Percentiles rank a stretch among this genome's conserved stretches.
Conservation (phyloP, 2,113 vertebrate species). For the Pachycephala philippinensis region DNA sequence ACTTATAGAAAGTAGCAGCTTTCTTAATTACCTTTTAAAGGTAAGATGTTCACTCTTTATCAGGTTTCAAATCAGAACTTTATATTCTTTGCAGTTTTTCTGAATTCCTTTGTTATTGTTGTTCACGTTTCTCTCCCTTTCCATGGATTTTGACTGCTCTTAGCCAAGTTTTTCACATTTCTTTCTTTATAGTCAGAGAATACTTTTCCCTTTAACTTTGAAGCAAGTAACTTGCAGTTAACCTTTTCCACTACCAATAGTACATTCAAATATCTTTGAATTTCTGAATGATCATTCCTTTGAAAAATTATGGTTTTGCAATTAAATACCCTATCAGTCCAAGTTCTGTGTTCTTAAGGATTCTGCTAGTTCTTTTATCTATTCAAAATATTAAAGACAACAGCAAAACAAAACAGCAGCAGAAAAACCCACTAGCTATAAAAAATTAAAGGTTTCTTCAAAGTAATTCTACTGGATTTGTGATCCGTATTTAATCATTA, state of each 20-base stretch:
- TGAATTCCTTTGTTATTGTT: neutral
- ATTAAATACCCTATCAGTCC: neutral
- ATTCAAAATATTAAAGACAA: neutral
- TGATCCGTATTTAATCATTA: neutral
- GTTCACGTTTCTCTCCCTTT: neutral
- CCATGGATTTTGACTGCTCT: neutral
- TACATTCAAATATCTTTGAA: neutral
- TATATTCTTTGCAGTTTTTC: neutral
- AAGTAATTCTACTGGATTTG: neutral
- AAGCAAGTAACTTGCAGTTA: neutral
- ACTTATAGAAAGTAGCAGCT: neutral
- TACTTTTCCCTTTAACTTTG: neutral
- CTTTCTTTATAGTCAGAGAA: neutral
- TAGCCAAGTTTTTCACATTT: neutral
- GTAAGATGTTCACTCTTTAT: neutral
- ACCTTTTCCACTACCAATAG: neutral
- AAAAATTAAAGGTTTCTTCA: neutral
- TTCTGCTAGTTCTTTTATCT: neutral
- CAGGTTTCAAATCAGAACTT: neutral
- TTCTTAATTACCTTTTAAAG: neutral
- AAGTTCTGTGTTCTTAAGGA: neutral
- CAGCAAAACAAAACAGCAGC: neutral
- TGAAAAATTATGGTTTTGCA: neutral
- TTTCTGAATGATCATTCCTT: neutral
- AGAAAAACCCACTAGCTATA: neutral